Evolutionary conservation across 2,797 vertebrate species (phyloP).

Genomic region (Cynodonichthys magdalenae): DNA sequence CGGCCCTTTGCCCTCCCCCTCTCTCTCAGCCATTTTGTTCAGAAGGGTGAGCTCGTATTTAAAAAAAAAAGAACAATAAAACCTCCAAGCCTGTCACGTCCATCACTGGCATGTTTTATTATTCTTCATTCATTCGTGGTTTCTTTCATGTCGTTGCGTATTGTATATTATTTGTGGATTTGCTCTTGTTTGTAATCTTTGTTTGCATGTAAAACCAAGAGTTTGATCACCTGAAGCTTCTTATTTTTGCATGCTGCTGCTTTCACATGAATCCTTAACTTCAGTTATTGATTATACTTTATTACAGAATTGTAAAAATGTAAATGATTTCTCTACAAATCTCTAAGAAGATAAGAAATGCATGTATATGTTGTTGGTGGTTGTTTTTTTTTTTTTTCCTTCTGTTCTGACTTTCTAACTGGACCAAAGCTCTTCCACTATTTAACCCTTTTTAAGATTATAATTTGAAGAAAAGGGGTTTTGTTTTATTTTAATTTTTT

Average conservation of each 20-base stretch:
- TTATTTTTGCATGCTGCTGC: conserved; percentile 48
- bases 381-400: conserved; percentile 4
- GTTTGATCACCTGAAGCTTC: conserved; percentile 23
- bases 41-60: conserved; percentile 94
- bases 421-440: not conserved
- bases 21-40: conserved; percentile 95
- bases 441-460: not conserved
- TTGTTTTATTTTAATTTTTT: not conserved
- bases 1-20: conserved; percentile 82
- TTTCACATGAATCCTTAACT: conserved; percentile 4
- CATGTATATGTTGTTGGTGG: conserved; percentile 34
- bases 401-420: not conserved
- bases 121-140: conserved; percentile 38
- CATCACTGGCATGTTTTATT: conserved; percentile 55
- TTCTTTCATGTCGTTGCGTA: conserved; percentile 11
- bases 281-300: not conserved
- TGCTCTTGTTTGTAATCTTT: not conserved
- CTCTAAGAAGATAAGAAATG: conserved; percentile 12
- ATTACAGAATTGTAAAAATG: not conserved
- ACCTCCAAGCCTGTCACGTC: conserved; percentile 41
- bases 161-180: not conserved
- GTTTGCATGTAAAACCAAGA: conserved; percentile 37
- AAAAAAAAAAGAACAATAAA: conserved; percentile 18
- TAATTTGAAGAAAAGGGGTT: too few relatives aligned
- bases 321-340: not conserved